Conservation (phyloP, 2,888 invertebrate genomes). For the Gandaritis pyraliata region DNA sequence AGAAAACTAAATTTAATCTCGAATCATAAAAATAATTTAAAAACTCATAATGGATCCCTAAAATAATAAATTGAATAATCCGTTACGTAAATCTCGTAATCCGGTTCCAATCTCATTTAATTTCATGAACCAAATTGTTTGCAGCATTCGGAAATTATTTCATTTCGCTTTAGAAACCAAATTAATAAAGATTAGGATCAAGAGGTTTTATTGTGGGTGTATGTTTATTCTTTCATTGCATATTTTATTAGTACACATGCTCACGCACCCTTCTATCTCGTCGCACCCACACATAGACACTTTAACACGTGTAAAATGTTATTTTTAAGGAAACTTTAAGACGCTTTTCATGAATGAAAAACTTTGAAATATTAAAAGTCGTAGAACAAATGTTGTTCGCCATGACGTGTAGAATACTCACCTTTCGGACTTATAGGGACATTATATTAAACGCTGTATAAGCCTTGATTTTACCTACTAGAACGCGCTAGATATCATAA, state of each 20-base stretch:
- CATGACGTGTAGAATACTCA: no score
- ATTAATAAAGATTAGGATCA: neutral
- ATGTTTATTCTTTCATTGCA: neutral
- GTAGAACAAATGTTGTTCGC: no score
- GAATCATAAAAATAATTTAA: neutral
- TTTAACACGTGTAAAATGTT: no score
- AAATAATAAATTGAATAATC: constrained; percentile 12
- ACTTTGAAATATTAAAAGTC: no score
- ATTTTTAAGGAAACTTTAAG: no score
- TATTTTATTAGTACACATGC: no score
- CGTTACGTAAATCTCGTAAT: constrained; percentile 4
- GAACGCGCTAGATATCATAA: constrained; percentile 13
- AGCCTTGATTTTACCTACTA: constrained; percentile 2
- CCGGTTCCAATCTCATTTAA: constrained; percentile 1
- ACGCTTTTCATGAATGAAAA: no score
- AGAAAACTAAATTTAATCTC: no score
- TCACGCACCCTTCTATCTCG: no score
- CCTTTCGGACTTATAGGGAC: no score
- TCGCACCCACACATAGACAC: no score
- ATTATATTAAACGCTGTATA: no score
- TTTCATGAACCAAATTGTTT: constrained; percentile 7
- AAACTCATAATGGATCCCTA: neutral
- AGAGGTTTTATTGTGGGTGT: neutral
- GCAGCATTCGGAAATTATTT: neutral
- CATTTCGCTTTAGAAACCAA: neutral